Evolutionary conservation across 92 coral and sea anemone species (phyloP), one percentile per base, ranked within the genome.

Genomic region (Micromussa lordhowensis): DNA sequence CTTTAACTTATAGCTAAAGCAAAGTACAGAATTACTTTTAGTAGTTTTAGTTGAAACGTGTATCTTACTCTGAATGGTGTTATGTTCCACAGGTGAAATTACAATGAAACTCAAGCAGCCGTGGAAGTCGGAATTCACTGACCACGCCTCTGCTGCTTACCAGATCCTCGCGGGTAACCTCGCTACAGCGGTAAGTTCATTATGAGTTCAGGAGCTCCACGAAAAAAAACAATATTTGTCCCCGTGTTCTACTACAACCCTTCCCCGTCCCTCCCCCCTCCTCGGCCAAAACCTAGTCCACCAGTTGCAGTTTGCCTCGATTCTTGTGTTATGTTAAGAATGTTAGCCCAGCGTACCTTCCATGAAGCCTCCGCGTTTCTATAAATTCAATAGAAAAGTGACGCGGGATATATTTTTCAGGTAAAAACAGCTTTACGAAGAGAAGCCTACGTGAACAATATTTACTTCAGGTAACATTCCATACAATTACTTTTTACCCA

Each of bases 121-220:
- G 54, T 97, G 98, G 98, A 85, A 94, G 79, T 63, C 93, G n/a
- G 95, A 95, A 78, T 93, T 69, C 66, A 78, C 92, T 66, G 88
- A 97, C 28, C 95, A 97, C 73, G 53, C 59, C 18, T 85, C 94
- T 21, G 80, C 99, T 12, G 89, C 91, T 12, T 95, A 69, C 86
- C 83, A 93, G 86, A 95, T 97, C 82, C 91, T 97, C 68, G 82
- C 94, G 59, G 99, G 99, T 87, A 97, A 97, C 75, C 88, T 97
- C 24, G 94, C 84, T 21, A 88, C 88, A 36, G 99, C 99, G 80
- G 99, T 95, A 88, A 95, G 99, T 90, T 24, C 29, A 30, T 40
- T 18, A 13, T 44, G 18, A 36, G 78, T 19, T 21, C 68, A 61
- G 68, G 12, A 29, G 30, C 64, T 19, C 64, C 8, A 2, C 8